These are phyloP conservation scores for Norana najaformis DNA, from an alignment of 2,888 invertebrate species.

Conservation along the genomic window DNA sequence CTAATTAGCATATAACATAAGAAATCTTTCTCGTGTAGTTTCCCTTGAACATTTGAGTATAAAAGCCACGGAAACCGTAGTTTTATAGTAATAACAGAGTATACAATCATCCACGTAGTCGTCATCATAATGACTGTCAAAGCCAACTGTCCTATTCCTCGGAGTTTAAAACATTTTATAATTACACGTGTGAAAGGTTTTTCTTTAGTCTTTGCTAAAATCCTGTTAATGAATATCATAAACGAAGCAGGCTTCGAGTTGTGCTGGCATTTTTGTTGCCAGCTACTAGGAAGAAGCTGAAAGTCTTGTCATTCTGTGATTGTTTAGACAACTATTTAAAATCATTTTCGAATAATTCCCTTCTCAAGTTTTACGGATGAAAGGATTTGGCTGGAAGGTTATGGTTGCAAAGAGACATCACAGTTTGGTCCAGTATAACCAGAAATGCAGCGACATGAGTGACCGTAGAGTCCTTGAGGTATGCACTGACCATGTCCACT, in stretches of 20 bases:
- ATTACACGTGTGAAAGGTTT: not conserved
- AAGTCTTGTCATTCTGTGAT: not conserved
- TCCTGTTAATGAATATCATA: not conserved
- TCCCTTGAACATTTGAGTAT: not conserved
- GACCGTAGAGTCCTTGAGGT: slow-evolving; percentile 48
- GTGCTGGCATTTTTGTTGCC: not conserved
- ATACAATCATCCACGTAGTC: not conserved
- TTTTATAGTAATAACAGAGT: not conserved
- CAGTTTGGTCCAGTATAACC: slow-evolving; percentile 50
- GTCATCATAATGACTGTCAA: not conserved
- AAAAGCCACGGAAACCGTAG: not conserved
- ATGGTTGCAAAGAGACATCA: slow-evolving; percentile 38
- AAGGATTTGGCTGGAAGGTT: not conserved
- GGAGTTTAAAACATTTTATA: not conserved
- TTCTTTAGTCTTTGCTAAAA: not conserved
- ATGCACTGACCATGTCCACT: slow-evolving; percentile 48
- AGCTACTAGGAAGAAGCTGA: not conserved
- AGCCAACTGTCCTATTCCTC: not conserved
- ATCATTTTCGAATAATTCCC: not conserved
- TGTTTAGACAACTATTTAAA: not conserved
- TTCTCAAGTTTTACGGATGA: not conserved
- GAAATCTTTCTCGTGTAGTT: not conserved
- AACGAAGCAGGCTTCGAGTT: too few species aligned
- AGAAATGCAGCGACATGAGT: slow-evolving; percentile 50
- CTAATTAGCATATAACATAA: too few species aligned